phyloP scores from a whole-genome alignment of 2,888 invertebrate species.

The Zaprionus bogoriensis region DNA sequence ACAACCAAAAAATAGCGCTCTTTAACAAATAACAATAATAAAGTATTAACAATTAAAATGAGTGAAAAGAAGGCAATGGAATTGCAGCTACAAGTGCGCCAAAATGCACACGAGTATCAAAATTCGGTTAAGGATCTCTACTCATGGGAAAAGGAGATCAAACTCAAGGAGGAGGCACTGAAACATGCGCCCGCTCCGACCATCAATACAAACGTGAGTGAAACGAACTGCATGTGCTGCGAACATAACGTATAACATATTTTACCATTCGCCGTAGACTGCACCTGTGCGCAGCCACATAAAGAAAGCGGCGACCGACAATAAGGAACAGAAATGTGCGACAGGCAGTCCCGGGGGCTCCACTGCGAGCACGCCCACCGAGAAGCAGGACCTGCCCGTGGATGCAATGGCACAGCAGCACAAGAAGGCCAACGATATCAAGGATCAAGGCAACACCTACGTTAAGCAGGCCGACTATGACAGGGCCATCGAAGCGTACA shows the following conservation, averaged over 20 bases:
- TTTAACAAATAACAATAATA: slow-evolving; percentile 28
- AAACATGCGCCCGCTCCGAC: slow-evolving; percentile 45
- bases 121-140: slow-evolving; percentile 76
- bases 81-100: slow-evolving; percentile 82
- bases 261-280: slow-evolving; percentile 17
- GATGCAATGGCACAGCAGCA: slow-evolving; percentile 64
- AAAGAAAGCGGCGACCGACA: background rate
- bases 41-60: slow-evolving; percentile 34
- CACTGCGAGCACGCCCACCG: slow-evolving; percentile 57
- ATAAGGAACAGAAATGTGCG: background rate
- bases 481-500: slow-evolving; percentile 93
- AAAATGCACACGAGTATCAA: slow-evolving; percentile 74
- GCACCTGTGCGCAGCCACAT: slow-evolving; percentile 68
- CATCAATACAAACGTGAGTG: slow-evolving; percentile 44
- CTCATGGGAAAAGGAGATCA: slow-evolving; percentile 82
- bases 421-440: slow-evolving; percentile 76
- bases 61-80: slow-evolving; percentile 66
- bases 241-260: background rate
- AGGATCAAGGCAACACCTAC: slow-evolving; percentile 89
- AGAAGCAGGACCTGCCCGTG: slow-evolving; percentile 64
- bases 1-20: slow-evolving; percentile 49
- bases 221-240: too few relatives aligned
- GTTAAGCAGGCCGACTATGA: slow-evolving; percentile 91
- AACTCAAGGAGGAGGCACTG: slow-evolving; percentile 77
- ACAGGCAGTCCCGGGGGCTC: slow-evolving; percentile 37